Evolutionary conservation across 2,113 vertebrate genomes (phyloP).

Genomic region (Apteryx mantelli): DNA sequence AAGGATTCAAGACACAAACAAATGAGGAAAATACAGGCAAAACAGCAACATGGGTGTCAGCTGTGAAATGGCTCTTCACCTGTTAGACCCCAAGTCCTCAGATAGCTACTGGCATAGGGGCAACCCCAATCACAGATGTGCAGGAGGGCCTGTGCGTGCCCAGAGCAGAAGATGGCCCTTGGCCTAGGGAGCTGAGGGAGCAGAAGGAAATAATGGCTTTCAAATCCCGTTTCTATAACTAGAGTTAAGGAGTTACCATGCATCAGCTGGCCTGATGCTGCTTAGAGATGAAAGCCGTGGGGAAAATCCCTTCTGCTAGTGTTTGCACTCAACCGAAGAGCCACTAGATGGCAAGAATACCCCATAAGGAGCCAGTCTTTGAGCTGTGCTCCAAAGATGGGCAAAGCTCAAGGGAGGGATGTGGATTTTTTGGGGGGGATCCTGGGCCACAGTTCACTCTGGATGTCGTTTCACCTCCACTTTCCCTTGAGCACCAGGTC

Average conservation of each 20-base stretch:
- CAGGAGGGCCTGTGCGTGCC: neutral
- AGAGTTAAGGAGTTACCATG: too few relatives aligned
- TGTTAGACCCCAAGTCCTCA: neutral
- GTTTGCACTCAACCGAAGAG: neutral
- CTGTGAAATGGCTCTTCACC: neutral
- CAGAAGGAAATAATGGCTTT: too few relatives aligned
- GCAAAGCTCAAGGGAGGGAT: too few relatives aligned
- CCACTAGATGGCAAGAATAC: slow-evolving; percentile 29
- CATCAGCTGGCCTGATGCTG: too few relatives aligned
- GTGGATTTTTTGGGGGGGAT: neutral
- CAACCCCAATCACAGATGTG: too few relatives aligned
- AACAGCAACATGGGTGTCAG: neutral
- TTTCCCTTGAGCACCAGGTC: neutral
- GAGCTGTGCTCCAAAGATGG: neutral
- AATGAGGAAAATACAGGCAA: rapidly evolving
- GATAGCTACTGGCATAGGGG: too few relatives aligned
- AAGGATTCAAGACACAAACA: neutral
- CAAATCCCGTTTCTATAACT: too few relatives aligned
- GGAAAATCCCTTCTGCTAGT: rapidly evolving
- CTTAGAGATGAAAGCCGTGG: neutral
- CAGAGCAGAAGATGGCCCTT: neutral
- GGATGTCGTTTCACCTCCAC: neutral
- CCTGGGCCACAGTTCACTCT: neutral
- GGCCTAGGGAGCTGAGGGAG: neutral
- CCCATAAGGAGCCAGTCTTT: neutral